Evolutionary conservation across 1,140 invertebrate species (phyloP), one percentile per base, ranked within the genome.

Genomic region (Drosophila kikkawai): DNA sequence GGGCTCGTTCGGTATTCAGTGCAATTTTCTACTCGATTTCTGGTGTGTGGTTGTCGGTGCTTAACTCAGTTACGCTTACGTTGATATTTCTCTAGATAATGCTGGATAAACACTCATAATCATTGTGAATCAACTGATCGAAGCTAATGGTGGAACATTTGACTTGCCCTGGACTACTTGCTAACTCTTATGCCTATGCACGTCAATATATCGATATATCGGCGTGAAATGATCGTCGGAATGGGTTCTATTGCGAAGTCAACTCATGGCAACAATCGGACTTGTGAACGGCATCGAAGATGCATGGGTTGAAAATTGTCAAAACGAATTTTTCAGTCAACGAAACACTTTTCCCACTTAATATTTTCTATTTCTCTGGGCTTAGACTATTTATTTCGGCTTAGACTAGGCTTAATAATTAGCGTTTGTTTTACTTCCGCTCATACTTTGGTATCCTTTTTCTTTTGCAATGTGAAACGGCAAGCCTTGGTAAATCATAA

Each of bases 21-120:
- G 87, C 82, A 81, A 65, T 74, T 82, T 67, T 76, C 87, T 87
- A 88, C 87, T 61, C 39, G 73, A 50, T 59, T 64, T 81, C 68
- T 81, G 59, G 60, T 67, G 71, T 75, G 66, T 80, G 68, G 66
- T 67, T 80, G 44, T 68, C 69, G 64, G 67, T 77, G 67, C 50
- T 61, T 65, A 76, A 53, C 75, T 75, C 63, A 75, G 36, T 78
- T 77, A 64, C 42, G 39, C 66, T 55, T 67, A 66, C 75, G 47
- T 90, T 81, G 77, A 76, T 80, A 90, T 83, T 85, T 69, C 56
- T 48, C 64, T 83, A 68, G 56, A 65, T 63, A 58, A 75, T 80
- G 63, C 55, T 60, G 70, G 79, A 64, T 85, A 67, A 77, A 79
- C 65, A 58, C 50, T 63, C 75, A 74, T 82, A 65, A 50, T 51